phyloP scores from a whole-genome alignment of 2,113 vertebrate species.

The Cairina moschata region DNA sequence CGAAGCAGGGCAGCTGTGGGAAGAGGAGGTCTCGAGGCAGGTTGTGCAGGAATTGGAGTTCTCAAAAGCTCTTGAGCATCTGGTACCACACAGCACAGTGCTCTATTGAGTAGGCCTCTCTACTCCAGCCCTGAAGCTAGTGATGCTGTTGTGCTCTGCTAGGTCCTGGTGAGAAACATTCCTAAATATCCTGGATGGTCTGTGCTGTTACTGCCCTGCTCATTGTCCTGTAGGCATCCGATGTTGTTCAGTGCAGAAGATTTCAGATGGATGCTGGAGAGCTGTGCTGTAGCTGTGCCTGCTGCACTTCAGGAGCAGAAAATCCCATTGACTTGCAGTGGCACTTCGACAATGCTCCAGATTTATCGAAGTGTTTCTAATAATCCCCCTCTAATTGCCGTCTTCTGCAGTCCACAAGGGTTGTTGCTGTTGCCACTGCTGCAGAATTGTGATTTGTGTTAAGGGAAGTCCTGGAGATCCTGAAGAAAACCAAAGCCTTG shows the following conservation, averaged over 20 bases:
- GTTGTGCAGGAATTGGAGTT: neutral
- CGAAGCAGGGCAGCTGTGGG: neutral
- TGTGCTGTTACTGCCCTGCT: neutral
- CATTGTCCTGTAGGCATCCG: neutral
- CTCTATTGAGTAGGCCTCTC: neutral
- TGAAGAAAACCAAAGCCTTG: neutral
- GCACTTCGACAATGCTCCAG: neutral
- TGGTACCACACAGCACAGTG: accelerated
- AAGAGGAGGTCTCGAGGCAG: neutral
- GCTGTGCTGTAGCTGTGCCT: neutral
- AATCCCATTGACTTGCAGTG: neutral
- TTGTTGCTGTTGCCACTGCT: neutral
- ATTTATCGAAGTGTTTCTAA: neutral
- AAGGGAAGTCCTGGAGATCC: neutral
- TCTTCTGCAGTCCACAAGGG: neutral
- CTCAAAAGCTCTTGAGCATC: neutral
- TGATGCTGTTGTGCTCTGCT: neutral
- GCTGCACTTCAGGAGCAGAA: neutral
- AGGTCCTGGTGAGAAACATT: neutral
- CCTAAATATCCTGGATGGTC: neutral
- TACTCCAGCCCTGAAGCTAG: neutral
- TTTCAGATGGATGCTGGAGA: neutral
- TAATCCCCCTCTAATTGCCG: neutral
- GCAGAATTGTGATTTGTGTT: neutral
- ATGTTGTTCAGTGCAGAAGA: accelerated